phyloP scores from a whole-genome alignment of 2,888 invertebrate genomes.

The Aspidiotus rigidus region DNA sequence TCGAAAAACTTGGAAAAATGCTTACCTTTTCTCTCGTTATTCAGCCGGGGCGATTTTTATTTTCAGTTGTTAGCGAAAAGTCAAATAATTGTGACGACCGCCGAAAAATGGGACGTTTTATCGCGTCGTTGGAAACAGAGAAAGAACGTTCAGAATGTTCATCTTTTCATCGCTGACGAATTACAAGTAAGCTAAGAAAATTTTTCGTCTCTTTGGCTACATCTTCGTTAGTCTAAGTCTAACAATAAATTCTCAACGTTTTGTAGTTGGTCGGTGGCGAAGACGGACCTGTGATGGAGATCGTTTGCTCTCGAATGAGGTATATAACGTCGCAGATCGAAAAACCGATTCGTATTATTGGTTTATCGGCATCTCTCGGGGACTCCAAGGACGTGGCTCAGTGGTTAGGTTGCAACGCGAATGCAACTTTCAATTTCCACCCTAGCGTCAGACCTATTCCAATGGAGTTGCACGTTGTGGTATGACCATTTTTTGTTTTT shows the following conservation, averaged over 20 bases:
- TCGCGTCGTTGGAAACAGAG: constrained; percentile 98
- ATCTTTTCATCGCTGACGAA: constrained; percentile 93
- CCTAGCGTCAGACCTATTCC: constrained; percentile 94
- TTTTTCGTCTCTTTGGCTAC: neutral
- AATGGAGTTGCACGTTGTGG: constrained; percentile 82
- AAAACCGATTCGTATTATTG: constrained; percentile 80
- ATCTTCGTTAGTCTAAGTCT: neutral
- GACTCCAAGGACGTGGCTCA: constrained; percentile 92
- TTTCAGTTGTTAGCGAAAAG: constrained; percentile 71
- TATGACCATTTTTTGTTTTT: constrained; percentile 20
- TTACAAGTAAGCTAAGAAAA: constrained; percentile 54
- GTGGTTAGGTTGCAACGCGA: constrained; percentile 90
- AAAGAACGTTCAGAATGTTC: constrained; percentile 94
- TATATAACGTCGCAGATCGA: constrained; percentile 95
- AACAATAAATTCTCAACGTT: too few species aligned
- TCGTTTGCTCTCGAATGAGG: constrained; percentile 81
- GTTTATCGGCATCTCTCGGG: constrained; percentile 82
- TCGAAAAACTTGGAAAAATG: too few species aligned
- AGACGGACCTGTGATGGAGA: constrained; percentile 87
- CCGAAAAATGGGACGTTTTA: constrained; percentile 97
- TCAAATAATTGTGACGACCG: constrained; percentile 92
- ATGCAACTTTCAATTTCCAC: constrained; percentile 95
- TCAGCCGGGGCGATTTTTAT: neutral
- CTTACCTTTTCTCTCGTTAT: too few species aligned
- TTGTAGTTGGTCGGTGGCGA: constrained; percentile 65